These are phyloP conservation scores for Chaetorhynchus papuensis DNA, from an alignment of 2,113 vertebrate genomes.

Conservation along the genomic window DNA sequence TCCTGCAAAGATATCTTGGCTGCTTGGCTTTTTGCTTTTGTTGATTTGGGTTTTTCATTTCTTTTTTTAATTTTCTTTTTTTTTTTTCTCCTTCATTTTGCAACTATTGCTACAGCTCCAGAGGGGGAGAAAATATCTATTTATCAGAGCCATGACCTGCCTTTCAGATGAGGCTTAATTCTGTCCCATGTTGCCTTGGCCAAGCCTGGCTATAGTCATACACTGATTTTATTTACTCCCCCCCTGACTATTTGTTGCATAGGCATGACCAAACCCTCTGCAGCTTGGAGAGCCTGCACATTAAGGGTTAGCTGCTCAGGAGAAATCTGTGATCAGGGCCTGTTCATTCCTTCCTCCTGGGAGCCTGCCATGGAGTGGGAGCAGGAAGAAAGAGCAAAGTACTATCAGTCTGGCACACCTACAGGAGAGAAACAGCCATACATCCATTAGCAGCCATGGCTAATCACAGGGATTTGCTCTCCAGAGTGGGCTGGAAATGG, in stretches of 20 bases:
- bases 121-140: accelerated
- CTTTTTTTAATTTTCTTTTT: neutral
- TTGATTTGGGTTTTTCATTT: neutral
- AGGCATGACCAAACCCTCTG: neutral
- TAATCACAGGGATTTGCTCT: neutral
- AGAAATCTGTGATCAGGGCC: neutral
- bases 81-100: neutral
- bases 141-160: neutral
- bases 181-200: neutral
- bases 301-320: neutral
- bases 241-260: neutral
- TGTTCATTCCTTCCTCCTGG: neutral
- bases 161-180: neutral
- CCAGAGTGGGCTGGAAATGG: neutral
- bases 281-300: neutral
- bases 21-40: neutral
- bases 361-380: neutral
- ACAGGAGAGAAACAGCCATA: neutral
- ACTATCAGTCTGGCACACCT: neutral
- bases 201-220: neutral
- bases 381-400: neutral
- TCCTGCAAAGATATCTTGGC: conserved; percentile 1
- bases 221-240: neutral
- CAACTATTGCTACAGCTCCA: neutral
- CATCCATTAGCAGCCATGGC: neutral